A percentile compares a stretch with the other conserved stretches of the same genome.
Conservation (phyloP, 2,888 invertebrate genomes). For the Drosophila rubida region DNA sequence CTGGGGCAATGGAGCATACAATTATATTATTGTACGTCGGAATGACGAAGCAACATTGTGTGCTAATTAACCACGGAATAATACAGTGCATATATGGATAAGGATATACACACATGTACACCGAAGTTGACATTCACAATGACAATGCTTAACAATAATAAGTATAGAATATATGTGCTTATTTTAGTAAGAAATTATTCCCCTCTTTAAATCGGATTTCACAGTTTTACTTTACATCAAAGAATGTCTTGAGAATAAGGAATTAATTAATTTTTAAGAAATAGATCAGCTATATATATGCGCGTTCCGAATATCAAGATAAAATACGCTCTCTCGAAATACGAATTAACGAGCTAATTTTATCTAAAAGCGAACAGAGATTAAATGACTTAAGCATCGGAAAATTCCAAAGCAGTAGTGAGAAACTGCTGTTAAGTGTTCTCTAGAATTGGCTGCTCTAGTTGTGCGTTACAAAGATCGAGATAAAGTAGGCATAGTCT, state of each 20-base stretch:
- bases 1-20: neutral
- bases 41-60: neutral
- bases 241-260: no score
- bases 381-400: no score
- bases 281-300: no score
- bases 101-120: neutral
- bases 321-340: no score
- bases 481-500: conserved; percentile 6
- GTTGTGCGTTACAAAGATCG: conserved; percentile 6
- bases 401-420: neutral
- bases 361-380: no score
- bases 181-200: no score
- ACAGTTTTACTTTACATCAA: no score
- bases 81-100: neutral
- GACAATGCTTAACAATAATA: neutral
- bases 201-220: no score
- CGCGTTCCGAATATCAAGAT: no score
- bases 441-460: neutral
- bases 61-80: conserved; percentile 2
- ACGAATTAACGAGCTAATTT: no score
- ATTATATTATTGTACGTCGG: neutral
- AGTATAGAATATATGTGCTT: neutral
- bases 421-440: neutral
- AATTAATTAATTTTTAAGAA: no score
- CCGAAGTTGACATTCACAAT: neutral